Percentiles rank a stretch among this genome's conserved stretches.
Evolutionary conservation across 2,888 invertebrate genomes (phyloP).

Genomic region (Mesorhabditis sp.): DNA sequence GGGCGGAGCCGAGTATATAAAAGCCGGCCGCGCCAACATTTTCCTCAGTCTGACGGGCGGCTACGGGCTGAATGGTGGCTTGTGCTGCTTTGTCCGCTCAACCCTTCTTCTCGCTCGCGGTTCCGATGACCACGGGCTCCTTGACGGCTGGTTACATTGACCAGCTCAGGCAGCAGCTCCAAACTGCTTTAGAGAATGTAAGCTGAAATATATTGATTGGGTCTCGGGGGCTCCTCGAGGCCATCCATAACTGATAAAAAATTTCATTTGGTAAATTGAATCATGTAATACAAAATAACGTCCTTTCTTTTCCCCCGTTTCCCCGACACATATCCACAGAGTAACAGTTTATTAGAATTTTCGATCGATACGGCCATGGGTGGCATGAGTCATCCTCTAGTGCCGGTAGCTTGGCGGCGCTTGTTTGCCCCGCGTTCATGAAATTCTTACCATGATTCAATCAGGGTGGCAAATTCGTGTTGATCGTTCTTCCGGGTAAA

Average conservation of each 20-base stretch:
- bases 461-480: no score
- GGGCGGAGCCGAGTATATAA: constrained; percentile 21
- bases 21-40: constrained; percentile 21
- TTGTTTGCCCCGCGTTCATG: no score
- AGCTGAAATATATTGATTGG: constrained; percentile 19
- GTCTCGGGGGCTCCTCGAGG: no score
- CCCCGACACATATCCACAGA: no score
- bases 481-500: no score
- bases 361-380: no score
- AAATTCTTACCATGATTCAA: no score
- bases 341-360: no score
- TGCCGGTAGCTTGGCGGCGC: no score
- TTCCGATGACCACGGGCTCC: constrained; percentile 29
- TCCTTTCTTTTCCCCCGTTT: no score
- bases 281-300: no score
- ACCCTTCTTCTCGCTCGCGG: constrained; percentile 34
- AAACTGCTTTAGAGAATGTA: constrained; percentile 51
- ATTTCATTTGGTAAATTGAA: constrained; percentile 7
- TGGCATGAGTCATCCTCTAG: no score
- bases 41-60: constrained; percentile 37
- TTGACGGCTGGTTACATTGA: constrained; percentile 36
- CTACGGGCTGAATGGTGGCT: constrained; percentile 45
- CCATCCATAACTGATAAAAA: background rate
- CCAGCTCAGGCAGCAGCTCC: constrained; percentile 49
- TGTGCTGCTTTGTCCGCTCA: constrained; percentile 36